Evolutionary conservation across 2,113 vertebrate genomes (phyloP).

Genomic region (Monopterus albus): DNA sequence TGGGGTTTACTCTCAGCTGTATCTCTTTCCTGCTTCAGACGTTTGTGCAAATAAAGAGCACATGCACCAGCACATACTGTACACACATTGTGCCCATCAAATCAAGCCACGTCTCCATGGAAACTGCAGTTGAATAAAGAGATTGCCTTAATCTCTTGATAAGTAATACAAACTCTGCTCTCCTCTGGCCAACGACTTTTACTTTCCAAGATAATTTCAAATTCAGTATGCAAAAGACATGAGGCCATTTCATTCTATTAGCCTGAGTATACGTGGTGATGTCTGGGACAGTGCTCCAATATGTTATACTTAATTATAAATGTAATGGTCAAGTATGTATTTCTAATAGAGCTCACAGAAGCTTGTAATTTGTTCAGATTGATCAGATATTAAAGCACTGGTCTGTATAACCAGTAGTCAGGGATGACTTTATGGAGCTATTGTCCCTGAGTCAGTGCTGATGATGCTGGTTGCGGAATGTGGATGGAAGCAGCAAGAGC

Average conservation of each 20-base stretch:
- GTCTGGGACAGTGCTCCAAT: conserved; percentile 58
- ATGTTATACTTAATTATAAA: conserved; percentile 74
- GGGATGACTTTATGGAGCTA: conserved; percentile 36
- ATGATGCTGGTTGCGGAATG: conserved; percentile 18
- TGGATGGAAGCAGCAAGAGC: conserved; percentile 9
- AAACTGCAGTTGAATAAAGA: conserved; percentile 75
- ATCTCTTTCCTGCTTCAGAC: conserved; percentile 33
- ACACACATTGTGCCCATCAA: conserved; percentile 58
- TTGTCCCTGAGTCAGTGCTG: conserved; percentile 38
- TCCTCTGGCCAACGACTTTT: conserved; percentile 60
- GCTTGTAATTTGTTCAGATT: conserved; percentile 63
- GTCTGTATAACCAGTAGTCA: conserved; percentile 46
- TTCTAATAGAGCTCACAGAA: conserved; percentile 63
- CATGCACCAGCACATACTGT: neutral
- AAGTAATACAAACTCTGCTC: conserved; percentile 69
- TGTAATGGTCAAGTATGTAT: conserved; percentile 68
- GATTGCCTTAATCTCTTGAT: conserved; percentile 73
- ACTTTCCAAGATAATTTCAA: conserved; percentile 55
- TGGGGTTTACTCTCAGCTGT: conserved; percentile 41
- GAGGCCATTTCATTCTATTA: conserved; percentile 58
- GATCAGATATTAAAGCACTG: conserved; percentile 65
- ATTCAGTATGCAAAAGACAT: conserved; percentile 43
- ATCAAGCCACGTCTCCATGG: conserved; percentile 72
- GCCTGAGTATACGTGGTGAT: conserved; percentile 53
- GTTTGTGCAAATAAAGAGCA: conserved; percentile 23